These are phyloP conservation scores for Centropus bengalensis DNA, from an alignment of 2,113 vertebrate species.

Conservation along the genomic window DNA sequence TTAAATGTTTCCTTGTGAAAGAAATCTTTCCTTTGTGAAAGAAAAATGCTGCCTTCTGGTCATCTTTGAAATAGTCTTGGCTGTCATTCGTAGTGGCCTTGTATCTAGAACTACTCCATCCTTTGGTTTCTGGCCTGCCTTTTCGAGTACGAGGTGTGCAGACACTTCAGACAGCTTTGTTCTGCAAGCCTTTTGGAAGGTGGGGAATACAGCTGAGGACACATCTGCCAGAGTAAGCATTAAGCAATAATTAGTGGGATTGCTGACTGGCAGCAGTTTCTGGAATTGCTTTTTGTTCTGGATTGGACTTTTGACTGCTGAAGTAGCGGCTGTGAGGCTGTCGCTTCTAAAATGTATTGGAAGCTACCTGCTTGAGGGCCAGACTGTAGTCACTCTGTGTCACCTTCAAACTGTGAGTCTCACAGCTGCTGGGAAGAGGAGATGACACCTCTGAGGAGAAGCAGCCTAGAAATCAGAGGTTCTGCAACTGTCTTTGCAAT, in stretches of 20 bases:
- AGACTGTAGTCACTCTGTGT: background rate
- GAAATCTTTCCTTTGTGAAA: background rate
- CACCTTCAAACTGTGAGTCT: background rate
- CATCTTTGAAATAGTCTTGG: background rate
- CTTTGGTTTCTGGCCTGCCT: background rate
- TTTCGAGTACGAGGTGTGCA: background rate
- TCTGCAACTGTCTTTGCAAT: constrained; percentile 7
- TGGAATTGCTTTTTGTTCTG: background rate
- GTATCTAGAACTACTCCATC: background rate
- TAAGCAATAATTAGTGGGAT: background rate
- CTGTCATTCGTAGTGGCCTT: background rate
- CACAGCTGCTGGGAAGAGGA: background rate
- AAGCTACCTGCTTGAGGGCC: background rate
- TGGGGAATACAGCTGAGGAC: background rate
- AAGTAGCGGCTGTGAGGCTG: background rate
- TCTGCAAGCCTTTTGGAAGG: background rate
- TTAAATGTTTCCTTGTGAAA: background rate
- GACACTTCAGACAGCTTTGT: background rate
- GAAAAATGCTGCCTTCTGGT: background rate
- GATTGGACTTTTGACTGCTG: background rate
- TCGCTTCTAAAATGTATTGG: background rate
- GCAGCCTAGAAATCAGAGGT: background rate
- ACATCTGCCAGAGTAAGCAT: background rate
- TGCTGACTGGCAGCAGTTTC: background rate
- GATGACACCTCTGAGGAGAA: background rate